Conservation (phyloP, 2,113 vertebrate species). For the Meriones unguiculatus region DNA sequence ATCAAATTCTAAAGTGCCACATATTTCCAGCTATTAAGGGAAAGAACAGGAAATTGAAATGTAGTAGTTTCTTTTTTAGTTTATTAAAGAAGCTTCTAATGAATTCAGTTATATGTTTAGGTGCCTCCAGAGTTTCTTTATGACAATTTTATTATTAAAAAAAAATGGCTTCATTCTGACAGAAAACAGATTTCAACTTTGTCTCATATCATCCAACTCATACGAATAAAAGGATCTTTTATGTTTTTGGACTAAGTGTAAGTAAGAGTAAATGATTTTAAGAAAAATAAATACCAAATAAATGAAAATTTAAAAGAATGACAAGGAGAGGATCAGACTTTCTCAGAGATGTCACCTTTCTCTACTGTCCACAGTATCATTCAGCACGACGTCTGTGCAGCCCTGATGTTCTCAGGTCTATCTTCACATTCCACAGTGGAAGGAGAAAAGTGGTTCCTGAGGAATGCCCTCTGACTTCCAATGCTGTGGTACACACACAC, state of each 20-base stretch:
- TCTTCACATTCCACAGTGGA: neutral
- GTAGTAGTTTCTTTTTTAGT: slow-evolving; percentile 66
- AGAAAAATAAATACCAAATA: slow-evolving; percentile 40
- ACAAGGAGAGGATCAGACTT: neutral
- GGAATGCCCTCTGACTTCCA: neutral
- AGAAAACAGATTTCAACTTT: slow-evolving; percentile 61
- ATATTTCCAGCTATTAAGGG: slow-evolving; percentile 46
- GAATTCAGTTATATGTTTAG: slow-evolving; percentile 68
- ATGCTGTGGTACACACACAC: neutral
- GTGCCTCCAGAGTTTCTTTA: slow-evolving; percentile 55
- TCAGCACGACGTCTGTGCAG: neutral
- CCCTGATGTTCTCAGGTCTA: neutral
- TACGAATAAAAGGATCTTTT: slow-evolving; percentile 28
- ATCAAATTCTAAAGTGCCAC: slow-evolving; percentile 69
- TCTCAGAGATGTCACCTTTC: neutral
- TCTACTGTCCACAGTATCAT: neutral
- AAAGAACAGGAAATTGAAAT: slow-evolving; percentile 68
- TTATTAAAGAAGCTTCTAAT: slow-evolving; percentile 62
- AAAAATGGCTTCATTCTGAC: slow-evolving; percentile 64
- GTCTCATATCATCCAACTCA: neutral
- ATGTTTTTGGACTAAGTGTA: neutral
- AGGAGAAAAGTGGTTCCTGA: neutral
- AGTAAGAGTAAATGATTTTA: slow-evolving; percentile 41
- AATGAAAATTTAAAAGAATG: neutral
- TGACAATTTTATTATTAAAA: slow-evolving; percentile 35